Evolutionary conservation across 2,888 invertebrate species (phyloP).

Genomic region (Bimastos eiseni): DNA sequence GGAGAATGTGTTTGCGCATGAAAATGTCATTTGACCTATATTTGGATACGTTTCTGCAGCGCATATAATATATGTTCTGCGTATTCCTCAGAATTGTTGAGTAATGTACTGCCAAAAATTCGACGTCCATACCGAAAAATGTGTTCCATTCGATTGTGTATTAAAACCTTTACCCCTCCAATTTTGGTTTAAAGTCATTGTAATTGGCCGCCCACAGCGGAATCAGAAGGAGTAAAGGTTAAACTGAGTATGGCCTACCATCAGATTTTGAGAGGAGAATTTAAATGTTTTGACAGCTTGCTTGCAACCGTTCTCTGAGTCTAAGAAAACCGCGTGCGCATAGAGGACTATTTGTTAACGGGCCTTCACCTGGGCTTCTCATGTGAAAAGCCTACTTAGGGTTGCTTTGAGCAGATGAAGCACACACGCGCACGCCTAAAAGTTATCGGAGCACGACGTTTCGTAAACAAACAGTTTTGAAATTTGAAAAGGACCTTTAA

Average conservation of each 20-base stretch:
- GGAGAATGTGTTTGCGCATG: not conserved
- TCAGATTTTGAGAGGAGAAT: conserved; percentile 60
- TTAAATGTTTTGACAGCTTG: not conserved
- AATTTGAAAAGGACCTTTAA: not conserved
- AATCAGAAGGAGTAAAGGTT: too few relatives aligned
- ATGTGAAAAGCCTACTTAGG: not conserved
- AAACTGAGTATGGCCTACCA: not conserved
- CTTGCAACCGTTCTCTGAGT: not conserved
- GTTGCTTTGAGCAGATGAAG: not conserved
- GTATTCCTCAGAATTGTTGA: not conserved
- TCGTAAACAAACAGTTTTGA: conserved; percentile 58
- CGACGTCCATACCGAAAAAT: not conserved
- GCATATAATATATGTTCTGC: not conserved
- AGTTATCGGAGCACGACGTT: not conserved
- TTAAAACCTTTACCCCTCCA: too few relatives aligned
- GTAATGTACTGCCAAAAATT: not conserved
- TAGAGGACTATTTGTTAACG: not conserved
- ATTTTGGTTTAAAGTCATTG: too few relatives aligned
- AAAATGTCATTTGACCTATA: not conserved
- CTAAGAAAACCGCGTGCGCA: not conserved
- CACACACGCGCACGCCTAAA: not conserved
- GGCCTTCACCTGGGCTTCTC: not conserved
- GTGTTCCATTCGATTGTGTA: too few relatives aligned
- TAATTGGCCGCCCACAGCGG: too few relatives aligned
- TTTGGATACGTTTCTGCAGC: not conserved